A percentile compares a stretch with the other conserved stretches of the same genome.
These are phyloP conservation scores for Sterna hirundo DNA, from an alignment of 2,113 vertebrate genomes.

Conservation along the genomic window DNA sequence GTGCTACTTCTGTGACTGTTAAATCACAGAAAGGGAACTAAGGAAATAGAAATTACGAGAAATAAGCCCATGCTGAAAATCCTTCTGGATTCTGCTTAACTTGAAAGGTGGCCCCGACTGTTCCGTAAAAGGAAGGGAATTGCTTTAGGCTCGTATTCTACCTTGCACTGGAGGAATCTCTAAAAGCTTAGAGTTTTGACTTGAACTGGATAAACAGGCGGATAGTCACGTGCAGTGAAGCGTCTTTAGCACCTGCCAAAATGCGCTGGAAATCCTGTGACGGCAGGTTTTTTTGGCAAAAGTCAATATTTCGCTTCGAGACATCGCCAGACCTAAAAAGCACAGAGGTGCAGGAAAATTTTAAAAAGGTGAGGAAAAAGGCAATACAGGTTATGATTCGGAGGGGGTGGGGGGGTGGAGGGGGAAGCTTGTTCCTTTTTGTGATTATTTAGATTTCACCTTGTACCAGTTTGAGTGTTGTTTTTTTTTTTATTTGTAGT, in stretches of 20 bases:
- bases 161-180: neutral
- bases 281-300: neutral
- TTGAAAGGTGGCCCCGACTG: neutral
- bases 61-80: neutral
- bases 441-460: neutral
- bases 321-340: neutral
- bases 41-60: neutral
- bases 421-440: neutral
- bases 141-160: neutral
- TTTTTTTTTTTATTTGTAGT: neutral
- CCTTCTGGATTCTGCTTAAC: neutral
- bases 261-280: neutral
- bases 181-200: neutral
- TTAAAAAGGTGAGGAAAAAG: neutral
- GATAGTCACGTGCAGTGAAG: neutral
- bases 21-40: neutral
- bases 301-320: neutral
- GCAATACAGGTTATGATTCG: neutral
- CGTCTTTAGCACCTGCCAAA: conserved; percentile 7
- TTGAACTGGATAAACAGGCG: neutral
- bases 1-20: neutral
- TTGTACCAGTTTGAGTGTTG: neutral
- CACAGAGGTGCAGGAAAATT: neutral
- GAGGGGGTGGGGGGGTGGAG: neutral
- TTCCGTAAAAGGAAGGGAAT: neutral